Evolutionary conservation across 2,888 invertebrate genomes (phyloP), one percentile per base, ranked within the genome.

Genomic region (Baccha elongata): DNA sequence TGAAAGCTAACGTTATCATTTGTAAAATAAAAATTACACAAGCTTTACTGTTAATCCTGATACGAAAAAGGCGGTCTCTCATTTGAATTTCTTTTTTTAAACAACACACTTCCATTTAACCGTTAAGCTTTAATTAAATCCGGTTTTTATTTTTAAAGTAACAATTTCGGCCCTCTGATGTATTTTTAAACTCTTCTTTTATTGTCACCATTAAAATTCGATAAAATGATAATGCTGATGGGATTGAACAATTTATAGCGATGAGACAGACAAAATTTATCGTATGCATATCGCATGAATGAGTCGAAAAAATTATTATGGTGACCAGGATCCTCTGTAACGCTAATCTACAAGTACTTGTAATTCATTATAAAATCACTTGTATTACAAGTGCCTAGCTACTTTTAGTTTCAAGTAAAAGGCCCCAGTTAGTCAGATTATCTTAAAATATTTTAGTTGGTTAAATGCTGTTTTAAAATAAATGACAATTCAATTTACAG

Each of bases 1-100:
- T 11, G 6, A 55, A 55, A 55, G 15, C 40, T 23, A 55, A 55
- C 37, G 37, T 40, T 55, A 23, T 40, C 10, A 37, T 37, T 37
- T 13, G 53, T 53, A 15, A 37, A 13, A 21, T 21, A 10, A 8
- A 19, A 7, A 19, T 5, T 8, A 11, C 44, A 55, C 55, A 40
- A 55, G 32, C 10, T 8, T 19, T 13, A 40, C 55, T 23, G 55
- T 55, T 55, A 8, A 8, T 3, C 13, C 21, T 40, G 5, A 15
- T 40, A 40, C 29, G n/a, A 8, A 2, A 29, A 50, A 8, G 7
- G 3, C 15, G 6, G 17, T 32, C 1, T 6, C 5, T 0, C 2
- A 7, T 23, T 23, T 23, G 10, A n/a, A 21, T 19, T 10, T 11
- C n/a, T 8, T 29, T 50, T 19, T 15, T 53, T 19, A 1, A 1